These are phyloP conservation scores for Lepidostoma basale DNA, from an alignment of 1,140 invertebrate genomes.

Conservation along the genomic window DNA sequence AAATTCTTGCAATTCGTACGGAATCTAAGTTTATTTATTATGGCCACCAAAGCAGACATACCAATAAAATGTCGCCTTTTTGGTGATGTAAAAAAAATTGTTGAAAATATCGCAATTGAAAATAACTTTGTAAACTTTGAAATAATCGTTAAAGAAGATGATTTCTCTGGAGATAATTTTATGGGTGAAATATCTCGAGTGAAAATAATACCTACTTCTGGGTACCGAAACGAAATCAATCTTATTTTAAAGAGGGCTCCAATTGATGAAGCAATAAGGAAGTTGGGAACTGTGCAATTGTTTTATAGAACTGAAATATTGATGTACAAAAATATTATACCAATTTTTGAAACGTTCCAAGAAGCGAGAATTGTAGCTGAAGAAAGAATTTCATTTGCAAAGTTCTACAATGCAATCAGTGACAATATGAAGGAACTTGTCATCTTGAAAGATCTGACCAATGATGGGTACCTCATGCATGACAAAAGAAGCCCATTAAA, in stretches of 20 bases:
- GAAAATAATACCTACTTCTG: background rate
- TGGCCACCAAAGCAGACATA: no score
- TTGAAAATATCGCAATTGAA: background rate
- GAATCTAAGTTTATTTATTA: no score
- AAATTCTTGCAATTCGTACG: no score
- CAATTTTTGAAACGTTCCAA: constrained; percentile 11
- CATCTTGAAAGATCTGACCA: constrained; percentile 62
- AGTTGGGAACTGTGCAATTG: background rate
- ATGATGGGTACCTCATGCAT: constrained; percentile 60
- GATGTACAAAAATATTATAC: constrained; percentile 23
- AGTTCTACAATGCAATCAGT: constrained; percentile 2
- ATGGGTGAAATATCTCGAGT: background rate
- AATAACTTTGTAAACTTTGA: background rate
- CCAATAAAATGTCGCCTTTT: no score
- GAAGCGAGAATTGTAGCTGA: background rate
- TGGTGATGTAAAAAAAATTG: no score
- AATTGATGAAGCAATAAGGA: background rate
- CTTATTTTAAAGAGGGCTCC: background rate
- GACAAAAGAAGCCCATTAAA: constrained; percentile 60
- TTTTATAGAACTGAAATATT: constrained; percentile 29
- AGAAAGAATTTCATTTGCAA: constrained; percentile 3
- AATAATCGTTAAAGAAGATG: background rate
- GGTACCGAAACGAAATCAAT: background rate
- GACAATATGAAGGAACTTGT: constrained; percentile 53
- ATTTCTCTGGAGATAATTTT: constrained; percentile 1